These are phyloP conservation scores for Mastigias papua DNA, from an alignment of 30 jellyfish, hydroid and myxozoan genomes.

Conservation along the genomic window DNA sequence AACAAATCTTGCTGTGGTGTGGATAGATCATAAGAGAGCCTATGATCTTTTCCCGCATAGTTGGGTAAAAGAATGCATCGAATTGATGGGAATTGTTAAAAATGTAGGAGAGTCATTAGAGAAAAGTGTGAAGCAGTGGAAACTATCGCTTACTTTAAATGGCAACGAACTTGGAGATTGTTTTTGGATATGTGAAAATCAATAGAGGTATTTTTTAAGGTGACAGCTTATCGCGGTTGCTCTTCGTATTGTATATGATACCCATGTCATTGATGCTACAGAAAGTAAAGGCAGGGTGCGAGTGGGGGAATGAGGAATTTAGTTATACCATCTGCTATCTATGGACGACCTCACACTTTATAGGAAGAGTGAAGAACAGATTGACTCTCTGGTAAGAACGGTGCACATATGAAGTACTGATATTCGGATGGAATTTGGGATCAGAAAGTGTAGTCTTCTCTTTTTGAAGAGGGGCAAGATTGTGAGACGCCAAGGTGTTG, in stretches of 20 bases:
- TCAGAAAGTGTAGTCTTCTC: too few relatives aligned
- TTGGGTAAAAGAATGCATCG: not conserved
- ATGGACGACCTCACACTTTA: not conserved
- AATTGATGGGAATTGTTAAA: not conserved
- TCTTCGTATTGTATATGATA: not conserved
- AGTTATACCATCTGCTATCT: not conserved
- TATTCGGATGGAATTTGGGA: too few relatives aligned
- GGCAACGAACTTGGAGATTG: not conserved
- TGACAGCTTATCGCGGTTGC: not conserved
- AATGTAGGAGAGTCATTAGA: not conserved
- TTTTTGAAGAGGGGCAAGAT: too few relatives aligned
- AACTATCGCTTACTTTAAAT: not conserved
- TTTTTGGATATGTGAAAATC: not conserved
- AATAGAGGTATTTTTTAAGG: not conserved
- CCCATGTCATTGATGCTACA: not conserved
- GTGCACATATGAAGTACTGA: too few relatives aligned
- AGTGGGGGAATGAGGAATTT: not conserved
- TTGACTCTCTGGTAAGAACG: too few relatives aligned
- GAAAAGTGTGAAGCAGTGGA: not conserved
- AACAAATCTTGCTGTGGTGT: conserved; percentile 5
- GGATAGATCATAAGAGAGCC: not conserved
- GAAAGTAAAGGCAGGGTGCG: not conserved
- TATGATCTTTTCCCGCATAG: not conserved
- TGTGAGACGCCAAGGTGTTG: too few relatives aligned
- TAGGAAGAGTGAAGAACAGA: too few relatives aligned